These are phyloP conservation scores for Drosophila ananassae DNA, from an alignment of 1,140 invertebrate genomes.

Conservation along the genomic window DNA sequence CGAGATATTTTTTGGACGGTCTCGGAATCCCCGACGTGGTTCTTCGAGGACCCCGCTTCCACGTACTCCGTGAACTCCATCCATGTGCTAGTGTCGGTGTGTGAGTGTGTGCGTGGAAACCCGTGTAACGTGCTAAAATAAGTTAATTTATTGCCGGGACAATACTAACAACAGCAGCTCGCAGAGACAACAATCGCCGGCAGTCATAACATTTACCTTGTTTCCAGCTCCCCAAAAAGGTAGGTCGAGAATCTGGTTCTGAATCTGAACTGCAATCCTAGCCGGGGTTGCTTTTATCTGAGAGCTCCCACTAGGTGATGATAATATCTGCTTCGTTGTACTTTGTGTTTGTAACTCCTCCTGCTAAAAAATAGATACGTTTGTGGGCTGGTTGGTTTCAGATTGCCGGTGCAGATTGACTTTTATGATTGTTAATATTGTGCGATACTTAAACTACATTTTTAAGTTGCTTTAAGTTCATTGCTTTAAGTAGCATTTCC, in stretches of 20 bases:
- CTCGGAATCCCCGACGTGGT: conserved; percentile 33
- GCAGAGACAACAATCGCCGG: conserved; percentile 45
- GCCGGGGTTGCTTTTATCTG: conserved; percentile 12
- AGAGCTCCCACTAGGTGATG: conserved; percentile 13
- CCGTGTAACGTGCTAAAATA: conserved; percentile 72
- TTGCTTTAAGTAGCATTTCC: too few species aligned
- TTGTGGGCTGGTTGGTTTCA: background rate
- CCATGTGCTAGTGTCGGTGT: conserved; percentile 7
- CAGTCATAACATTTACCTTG: conserved; percentile 57
- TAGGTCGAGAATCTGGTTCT: conserved; percentile 32
- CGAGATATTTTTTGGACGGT: conserved; percentile 32
- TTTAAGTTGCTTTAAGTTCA: too few species aligned
- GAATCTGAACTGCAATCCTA: conserved; percentile 16
- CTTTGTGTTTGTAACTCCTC: background rate
- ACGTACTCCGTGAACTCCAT: background rate
- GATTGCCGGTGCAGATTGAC: background rate
- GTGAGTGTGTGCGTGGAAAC: conserved; percentile 27
- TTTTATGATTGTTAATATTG: background rate
- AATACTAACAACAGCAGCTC: conserved; percentile 57
- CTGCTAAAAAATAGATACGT: background rate
- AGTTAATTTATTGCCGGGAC: conserved; percentile 72
- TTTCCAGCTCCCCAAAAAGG: conserved; percentile 56
- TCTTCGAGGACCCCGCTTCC: background rate
- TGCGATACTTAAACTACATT: too few species aligned
- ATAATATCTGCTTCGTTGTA: conserved; percentile 13